phyloP scores from a whole-genome alignment of 2,888 invertebrate genomes.

The Tigriopus californicus region DNA sequence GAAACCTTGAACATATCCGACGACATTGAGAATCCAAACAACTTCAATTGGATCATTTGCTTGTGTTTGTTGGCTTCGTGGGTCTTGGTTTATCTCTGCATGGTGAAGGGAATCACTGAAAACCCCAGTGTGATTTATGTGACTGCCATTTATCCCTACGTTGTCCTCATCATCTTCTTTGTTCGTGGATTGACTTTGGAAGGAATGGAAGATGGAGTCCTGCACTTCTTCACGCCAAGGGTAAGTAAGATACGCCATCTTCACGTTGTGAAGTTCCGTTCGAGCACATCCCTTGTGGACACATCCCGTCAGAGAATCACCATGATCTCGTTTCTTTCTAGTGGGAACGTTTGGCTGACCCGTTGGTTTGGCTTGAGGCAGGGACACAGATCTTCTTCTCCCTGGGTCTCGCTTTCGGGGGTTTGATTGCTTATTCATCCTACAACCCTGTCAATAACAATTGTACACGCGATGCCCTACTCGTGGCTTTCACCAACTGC shows the following conservation, averaged over 20 bases:
- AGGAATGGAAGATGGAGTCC: slow-evolving; percentile 66
- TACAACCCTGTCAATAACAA: slow-evolving; percentile 94
- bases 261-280: no score
- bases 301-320: background rate
- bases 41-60: slow-evolving; percentile 80
- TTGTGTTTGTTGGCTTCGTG: slow-evolving; percentile 70
- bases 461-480: slow-evolving; percentile 77
- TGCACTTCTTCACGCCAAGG: slow-evolving; percentile 75
- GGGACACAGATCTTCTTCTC: slow-evolving; percentile 96
- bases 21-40: slow-evolving; percentile 63
- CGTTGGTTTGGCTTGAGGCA: slow-evolving; percentile 91
- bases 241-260: slow-evolving; percentile 29
- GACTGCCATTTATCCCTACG: slow-evolving; percentile 88
- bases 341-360: slow-evolving; percentile 75
- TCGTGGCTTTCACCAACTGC: slow-evolving; percentile 80
- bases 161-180: slow-evolving; percentile 86
- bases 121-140: slow-evolving; percentile 30
- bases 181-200: slow-evolving; percentile 76
- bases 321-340: slow-evolving; percentile 24
- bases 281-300: background rate
- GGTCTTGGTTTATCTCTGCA: slow-evolving; percentile 85
- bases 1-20: slow-evolving; percentile 74
- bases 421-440: slow-evolving; percentile 84
- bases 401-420: slow-evolving; percentile 82
- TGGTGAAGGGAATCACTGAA: slow-evolving; percentile 82